These are phyloP conservation scores for Laodelphax striatellus DNA, from an alignment of 1,140 invertebrate genomes.

Conservation along the genomic window DNA sequence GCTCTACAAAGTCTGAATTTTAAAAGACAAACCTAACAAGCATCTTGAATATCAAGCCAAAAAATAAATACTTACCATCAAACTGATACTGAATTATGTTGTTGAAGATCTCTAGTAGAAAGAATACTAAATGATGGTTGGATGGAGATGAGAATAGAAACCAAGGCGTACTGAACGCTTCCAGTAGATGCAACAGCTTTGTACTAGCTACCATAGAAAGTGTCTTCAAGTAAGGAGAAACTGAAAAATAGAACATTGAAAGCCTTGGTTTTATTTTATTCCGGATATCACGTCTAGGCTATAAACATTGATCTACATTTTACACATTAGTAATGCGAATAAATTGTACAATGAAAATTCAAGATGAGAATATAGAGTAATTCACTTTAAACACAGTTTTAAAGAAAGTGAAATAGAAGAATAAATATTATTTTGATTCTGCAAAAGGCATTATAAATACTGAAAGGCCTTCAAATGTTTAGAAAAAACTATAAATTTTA, in stretches of 20 bases:
- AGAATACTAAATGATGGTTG: slow-evolving; percentile 97
- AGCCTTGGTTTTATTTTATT: too few species aligned
- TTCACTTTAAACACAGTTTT: too few species aligned
- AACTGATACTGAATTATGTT: slow-evolving; percentile 99
- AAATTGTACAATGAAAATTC: background rate
- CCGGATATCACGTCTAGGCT: too few species aligned
- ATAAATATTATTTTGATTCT: background rate
- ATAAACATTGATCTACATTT: too few species aligned
- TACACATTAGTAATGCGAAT: too few species aligned
- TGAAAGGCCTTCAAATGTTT: too few species aligned
- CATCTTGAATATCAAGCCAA: background rate
- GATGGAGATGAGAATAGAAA: slow-evolving; percentile 92
- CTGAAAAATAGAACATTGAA: slow-evolving; percentile 37
- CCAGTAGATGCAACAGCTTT: slow-evolving; percentile 92
- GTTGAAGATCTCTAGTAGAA: slow-evolving; percentile 97
- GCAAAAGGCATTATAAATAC: too few species aligned
- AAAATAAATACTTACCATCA: slow-evolving; percentile 58
- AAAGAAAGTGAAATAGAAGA: too few species aligned
- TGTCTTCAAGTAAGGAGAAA: slow-evolving; percentile 98
- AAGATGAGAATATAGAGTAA: background rate
- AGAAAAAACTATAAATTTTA: too few species aligned
- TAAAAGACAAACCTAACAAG: slow-evolving; percentile 48
- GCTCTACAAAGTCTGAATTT: too few species aligned
- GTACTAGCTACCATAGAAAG: slow-evolving; percentile 98
- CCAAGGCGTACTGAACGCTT: slow-evolving; percentile 98